These are phyloP conservation scores for Cheilosia vulpina DNA, from an alignment of 2,888 invertebrate genomes.

Conservation along the genomic window DNA sequence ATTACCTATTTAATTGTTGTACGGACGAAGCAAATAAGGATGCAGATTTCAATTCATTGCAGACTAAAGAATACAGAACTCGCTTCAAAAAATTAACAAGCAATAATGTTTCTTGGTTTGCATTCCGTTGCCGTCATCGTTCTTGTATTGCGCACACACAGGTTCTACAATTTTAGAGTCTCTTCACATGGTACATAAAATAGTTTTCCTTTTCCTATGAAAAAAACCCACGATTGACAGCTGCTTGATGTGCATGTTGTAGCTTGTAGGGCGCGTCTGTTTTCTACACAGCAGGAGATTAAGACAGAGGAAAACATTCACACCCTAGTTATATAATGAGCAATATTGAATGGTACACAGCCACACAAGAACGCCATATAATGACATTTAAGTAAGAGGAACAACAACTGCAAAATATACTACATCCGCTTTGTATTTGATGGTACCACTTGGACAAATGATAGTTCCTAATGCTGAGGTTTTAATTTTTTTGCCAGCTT, in stretches of 20 bases:
- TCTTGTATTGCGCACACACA: slow-evolving; percentile 53
- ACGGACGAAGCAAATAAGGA: slow-evolving; percentile 50
- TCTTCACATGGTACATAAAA: slow-evolving; percentile 37
- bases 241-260: slow-evolving; percentile 8
- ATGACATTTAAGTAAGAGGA: slow-evolving; percentile 60
- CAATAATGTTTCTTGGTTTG: slow-evolving; percentile 15
- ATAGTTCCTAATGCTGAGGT: slow-evolving; percentile 30
- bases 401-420: slow-evolving; percentile 55
- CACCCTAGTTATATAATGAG: slow-evolving; percentile 14
- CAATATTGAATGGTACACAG: slow-evolving; percentile 35
- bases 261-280: slow-evolving; percentile 4
- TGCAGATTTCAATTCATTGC: slow-evolving; percentile 48
- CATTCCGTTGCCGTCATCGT: slow-evolving; percentile 17
- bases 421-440: slow-evolving; percentile 34
- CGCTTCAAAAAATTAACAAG: slow-evolving; percentile 28
- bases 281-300: not conserved
- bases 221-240: slow-evolving; percentile 23
- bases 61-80: slow-evolving; percentile 45
- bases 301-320: no score
- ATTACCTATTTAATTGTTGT: slow-evolving; percentile 55
- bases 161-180: slow-evolving; percentile 47
- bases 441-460: slow-evolving; percentile 49
- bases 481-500: no score
- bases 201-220: slow-evolving; percentile 19
- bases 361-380: slow-evolving; percentile 20